Percentiles rank a stretch among this genome's conserved stretches.
Evolutionary conservation across 2,113 vertebrate species (phyloP).

Genomic region (Synodontis membranacea): DNA sequence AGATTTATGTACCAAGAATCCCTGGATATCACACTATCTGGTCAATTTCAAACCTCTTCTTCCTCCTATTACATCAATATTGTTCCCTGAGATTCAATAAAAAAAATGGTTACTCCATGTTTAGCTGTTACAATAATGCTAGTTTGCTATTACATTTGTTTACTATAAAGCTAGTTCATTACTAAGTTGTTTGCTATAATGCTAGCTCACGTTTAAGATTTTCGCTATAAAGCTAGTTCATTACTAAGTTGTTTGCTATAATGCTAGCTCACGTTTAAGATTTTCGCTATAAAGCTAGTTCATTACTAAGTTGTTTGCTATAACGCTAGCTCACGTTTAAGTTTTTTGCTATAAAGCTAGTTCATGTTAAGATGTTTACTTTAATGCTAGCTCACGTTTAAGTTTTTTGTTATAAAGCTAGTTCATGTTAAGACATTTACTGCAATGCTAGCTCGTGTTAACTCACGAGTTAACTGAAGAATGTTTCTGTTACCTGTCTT

Average conservation of each 20-base stretch:
- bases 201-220: not conserved
- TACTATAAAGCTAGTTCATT: not conserved
- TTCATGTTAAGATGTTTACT: not conserved
- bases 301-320: not conserved
- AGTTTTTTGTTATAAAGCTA: not conserved
- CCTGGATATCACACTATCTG: not conserved
- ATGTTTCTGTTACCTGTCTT: constrained; percentile 78
- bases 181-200: not conserved
- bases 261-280: not conserved
- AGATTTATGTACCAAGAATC: not conserved
- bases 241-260: not conserved
- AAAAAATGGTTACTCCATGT: no score
- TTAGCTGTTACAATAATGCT: not conserved
- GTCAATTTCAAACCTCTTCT: not conserved
- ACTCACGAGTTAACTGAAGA: not conserved
- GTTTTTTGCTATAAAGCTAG: not conserved
- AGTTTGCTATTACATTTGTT: not conserved
- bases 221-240: not conserved
- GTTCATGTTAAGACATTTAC: not conserved
- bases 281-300: not conserved
- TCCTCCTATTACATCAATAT: not conserved
- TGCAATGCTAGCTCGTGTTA: not conserved
- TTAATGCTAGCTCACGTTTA: not conserved
- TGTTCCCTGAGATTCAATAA: not conserved
- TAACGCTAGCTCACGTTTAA: not conserved